phyloP scores from a whole-genome alignment of 53 echinoderm and acorn worm species.

The Holothuria scabra region DNA sequence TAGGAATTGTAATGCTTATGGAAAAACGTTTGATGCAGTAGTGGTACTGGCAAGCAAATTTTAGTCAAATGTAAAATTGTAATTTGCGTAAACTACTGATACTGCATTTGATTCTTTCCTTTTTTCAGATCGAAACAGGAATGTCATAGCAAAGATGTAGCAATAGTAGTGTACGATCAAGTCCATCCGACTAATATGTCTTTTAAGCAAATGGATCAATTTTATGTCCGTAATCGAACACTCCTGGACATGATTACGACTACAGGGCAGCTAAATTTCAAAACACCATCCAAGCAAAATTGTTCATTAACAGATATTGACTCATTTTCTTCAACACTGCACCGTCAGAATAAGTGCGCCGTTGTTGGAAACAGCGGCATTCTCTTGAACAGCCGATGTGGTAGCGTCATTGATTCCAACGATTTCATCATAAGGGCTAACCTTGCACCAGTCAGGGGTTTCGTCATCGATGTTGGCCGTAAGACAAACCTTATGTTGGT shows the following conservation, averaged over 20 bases:
- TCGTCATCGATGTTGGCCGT: neutral
- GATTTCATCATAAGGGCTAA: slow-evolving; percentile 22
- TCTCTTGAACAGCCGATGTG: neutral
- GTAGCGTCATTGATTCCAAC: neutral
- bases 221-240: neutral
- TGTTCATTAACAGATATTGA: neutral
- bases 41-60: too few species aligned
- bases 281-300: neutral
- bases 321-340: neutral
- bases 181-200: neutral
- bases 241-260: neutral
- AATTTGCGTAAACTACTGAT: too few species aligned
- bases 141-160: neutral
- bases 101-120: too few species aligned
- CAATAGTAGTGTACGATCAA: neutral
- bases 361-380: slow-evolving; percentile 25
- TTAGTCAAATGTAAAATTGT: too few species aligned
- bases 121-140: neutral
- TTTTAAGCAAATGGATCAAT: slow-evolving; percentile 6
- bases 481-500: slow-evolving; percentile 30
- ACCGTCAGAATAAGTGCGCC: slow-evolving; percentile 14
- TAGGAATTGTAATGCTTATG: too few species aligned
- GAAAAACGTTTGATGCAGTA: too few species aligned
- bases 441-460: neutral
- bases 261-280: neutral